Evolutionary conservation across 2,888 invertebrate genomes (phyloP).

Genomic region (Masnerella sp.): DNA sequence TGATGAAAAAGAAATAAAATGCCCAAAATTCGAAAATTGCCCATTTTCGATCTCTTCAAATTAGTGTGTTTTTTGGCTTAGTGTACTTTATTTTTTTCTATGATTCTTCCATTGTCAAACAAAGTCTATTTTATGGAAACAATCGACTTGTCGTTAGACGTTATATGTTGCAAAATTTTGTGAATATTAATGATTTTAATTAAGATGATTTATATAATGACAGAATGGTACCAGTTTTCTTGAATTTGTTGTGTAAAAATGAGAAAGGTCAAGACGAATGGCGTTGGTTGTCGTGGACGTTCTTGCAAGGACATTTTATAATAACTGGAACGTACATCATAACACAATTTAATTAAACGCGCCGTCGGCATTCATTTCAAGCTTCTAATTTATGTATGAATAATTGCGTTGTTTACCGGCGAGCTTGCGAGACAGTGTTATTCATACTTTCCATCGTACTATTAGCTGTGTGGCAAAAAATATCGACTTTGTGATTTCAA

Average conservation of each 20-base stretch:
- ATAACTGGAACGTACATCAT: constrained; percentile 71
- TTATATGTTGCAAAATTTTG: neutral
- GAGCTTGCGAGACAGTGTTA: constrained; percentile 49
- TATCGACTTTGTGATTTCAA: constrained; percentile 50
- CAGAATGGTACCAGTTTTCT: too few relatives aligned
- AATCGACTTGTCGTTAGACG: too few relatives aligned
- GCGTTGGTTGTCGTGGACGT: constrained; percentile 42
- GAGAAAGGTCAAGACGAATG: constrained; percentile 50
- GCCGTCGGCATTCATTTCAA: constrained; percentile 66
- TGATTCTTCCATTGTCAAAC: too few relatives aligned
- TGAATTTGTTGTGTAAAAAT: constrained; percentile 30
- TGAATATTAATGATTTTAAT: too few relatives aligned
- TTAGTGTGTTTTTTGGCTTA: neutral
- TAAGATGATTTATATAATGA: too few relatives aligned
- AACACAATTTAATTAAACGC: constrained; percentile 76
- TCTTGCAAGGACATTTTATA: constrained; percentile 60
- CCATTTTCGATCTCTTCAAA: neutral
- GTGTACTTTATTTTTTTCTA: neutral
- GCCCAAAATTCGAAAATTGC: neutral
- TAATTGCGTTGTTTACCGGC: constrained; percentile 67
- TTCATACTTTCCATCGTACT: constrained; percentile 45
- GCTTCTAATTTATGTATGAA: constrained; percentile 74
- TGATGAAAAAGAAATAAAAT: too few relatives aligned
- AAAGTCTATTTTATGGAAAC: too few relatives aligned
- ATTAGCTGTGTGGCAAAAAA: constrained; percentile 48